These are phyloP conservation scores for Heloderma charlesbogerti DNA, from an alignment of 2,113 vertebrate genomes.

Conservation along the genomic window DNA sequence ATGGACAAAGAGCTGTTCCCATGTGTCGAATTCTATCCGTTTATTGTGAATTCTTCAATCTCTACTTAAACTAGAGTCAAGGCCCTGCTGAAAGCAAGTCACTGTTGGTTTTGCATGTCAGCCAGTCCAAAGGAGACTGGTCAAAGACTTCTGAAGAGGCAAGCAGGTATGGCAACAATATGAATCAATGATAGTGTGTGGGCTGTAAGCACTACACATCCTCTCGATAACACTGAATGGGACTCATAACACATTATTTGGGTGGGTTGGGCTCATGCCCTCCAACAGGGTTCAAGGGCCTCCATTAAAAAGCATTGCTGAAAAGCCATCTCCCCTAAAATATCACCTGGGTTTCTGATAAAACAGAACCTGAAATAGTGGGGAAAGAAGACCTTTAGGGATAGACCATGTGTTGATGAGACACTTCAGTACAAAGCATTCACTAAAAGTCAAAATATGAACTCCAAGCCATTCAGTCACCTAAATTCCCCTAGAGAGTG, in stretches of 20 bases:
- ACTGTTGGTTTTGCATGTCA: neutral
- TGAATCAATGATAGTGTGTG: neutral
- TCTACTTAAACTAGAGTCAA: constrained; percentile 23
- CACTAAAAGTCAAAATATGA: constrained; percentile 37
- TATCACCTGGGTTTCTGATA: neutral
- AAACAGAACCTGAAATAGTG: neutral
- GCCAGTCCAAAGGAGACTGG: neutral
- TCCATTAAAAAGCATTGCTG: neutral
- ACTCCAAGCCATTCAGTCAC: constrained; percentile 38
- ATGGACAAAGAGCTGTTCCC: neutral
- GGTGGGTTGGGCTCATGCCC: neutral
- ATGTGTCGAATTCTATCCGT: neutral
- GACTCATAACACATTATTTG: neutral
- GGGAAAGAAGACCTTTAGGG: neutral
- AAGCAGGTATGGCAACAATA: neutral
- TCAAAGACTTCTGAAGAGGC: neutral
- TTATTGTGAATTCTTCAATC: constrained; percentile 16
- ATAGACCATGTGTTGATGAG: neutral
- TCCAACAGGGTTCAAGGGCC: neutral
- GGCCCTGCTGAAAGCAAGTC: constrained; percentile 10
- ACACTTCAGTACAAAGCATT: constrained; percentile 46
- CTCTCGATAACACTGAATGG: neutral
- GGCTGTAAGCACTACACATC: neutral
- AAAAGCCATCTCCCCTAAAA: neutral
- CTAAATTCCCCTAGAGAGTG: neutral